These are phyloP conservation scores for Sparus aurata DNA, from an alignment of 2,797 vertebrate species.

Conservation along the genomic window DNA sequence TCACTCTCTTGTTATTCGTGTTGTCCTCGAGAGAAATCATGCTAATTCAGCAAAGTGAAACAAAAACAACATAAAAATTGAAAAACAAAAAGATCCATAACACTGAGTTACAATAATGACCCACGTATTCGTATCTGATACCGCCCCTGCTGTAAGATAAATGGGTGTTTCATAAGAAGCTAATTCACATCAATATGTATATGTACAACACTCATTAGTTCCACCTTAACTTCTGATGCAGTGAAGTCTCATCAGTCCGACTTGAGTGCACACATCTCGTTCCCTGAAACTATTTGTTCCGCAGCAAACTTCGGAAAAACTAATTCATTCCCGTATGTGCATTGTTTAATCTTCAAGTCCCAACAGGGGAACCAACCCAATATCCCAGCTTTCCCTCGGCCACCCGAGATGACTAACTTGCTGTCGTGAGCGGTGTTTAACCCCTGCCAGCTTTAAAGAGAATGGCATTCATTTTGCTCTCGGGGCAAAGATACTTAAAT, in stretches of 20 bases:
- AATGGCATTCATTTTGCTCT: conserved; percentile 53
- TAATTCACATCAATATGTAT: conserved; percentile 42
- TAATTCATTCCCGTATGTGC: conserved; percentile 59
- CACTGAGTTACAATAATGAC: conserved; percentile 24
- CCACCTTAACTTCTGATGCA: conserved; percentile 56
- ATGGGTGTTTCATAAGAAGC: conserved; percentile 29
- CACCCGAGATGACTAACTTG: conserved; percentile 42
- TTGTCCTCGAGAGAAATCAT: conserved; percentile 13
- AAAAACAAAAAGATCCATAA: conserved; percentile 14
- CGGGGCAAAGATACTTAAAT: conserved; percentile 47
- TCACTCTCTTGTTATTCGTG: conserved; percentile 9
- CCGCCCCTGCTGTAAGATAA: conserved; percentile 30
- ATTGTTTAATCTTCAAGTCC: conserved; percentile 61
- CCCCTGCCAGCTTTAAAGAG: conserved; percentile 43
- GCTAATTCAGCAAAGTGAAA: conserved; percentile 34
- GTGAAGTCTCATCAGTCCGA: conserved; percentile 61
- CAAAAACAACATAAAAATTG: conserved; percentile 22
- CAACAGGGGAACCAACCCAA: conserved; percentile 4
- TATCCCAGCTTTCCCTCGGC: conserved; percentile 14
- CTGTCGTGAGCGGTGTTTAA: conserved; percentile 64
- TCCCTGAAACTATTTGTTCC: conserved; percentile 58
- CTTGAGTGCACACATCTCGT: conserved; percentile 32
- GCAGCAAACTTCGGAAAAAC: conserved; percentile 44
- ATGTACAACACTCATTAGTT: conserved; percentile 48
- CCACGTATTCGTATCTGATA: conserved; percentile 11